phyloP scores from a whole-genome alignment of 2,113 vertebrate genomes.

The Nyctibius bracteatus region DNA sequence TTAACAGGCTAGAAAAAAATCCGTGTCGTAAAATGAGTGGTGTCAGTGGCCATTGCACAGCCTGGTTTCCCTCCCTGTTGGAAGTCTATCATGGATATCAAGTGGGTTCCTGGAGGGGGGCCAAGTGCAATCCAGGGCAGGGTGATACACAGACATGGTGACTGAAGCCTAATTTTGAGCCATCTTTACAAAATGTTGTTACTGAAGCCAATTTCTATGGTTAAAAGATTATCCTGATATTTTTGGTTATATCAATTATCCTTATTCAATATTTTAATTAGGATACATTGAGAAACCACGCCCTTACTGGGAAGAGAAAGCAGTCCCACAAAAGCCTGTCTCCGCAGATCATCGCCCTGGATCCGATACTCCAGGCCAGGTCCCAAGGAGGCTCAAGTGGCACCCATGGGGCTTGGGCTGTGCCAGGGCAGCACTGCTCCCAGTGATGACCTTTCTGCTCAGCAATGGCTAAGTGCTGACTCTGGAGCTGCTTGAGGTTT shows the following conservation, averaged over 20 bases:
- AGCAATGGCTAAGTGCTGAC: not conserved
- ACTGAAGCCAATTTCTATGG: not conserved
- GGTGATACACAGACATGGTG: not conserved
- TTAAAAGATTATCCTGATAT: not conserved
- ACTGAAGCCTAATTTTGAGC: not conserved
- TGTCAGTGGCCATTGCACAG: not conserved
- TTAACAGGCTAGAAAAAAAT: not conserved
- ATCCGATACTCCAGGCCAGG: not conserved
- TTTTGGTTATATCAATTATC: not conserved
- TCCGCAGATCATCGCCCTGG: not conserved
- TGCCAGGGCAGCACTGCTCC: accelerated
- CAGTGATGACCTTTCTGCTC: not conserved
- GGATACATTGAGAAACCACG: not conserved
- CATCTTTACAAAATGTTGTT: not conserved
- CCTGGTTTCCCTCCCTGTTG: not conserved
- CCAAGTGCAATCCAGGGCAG: not conserved
- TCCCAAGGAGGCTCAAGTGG: not conserved
- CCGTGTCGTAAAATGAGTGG: not conserved
- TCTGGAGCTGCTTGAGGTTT: not conserved
- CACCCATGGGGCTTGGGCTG: not conserved
- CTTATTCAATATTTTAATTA: not conserved
- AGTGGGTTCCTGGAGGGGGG: not conserved
- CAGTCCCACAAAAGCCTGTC: not conserved
- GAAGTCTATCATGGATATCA: conserved; percentile 8
- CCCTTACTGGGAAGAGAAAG: not conserved